Base-by-base conservation (phyloP, 2,797 vertebrate species). In the Sebastiscus albofasciatus region DNA sequence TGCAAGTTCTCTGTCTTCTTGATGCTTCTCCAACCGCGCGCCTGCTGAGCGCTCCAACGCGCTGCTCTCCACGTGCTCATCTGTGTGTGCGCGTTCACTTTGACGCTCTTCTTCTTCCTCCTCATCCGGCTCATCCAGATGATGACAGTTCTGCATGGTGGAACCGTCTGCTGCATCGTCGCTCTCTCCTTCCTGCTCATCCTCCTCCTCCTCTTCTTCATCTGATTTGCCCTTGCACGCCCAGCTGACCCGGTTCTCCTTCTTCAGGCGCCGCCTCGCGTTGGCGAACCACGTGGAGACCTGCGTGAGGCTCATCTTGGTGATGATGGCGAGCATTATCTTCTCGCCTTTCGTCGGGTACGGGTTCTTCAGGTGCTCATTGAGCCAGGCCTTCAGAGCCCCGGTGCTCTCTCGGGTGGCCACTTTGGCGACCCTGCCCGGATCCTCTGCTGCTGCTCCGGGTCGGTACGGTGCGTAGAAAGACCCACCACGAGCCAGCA, bases 281-380 rank as follows among this genome's bases (percentile, higher is more conserved):
- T 97, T 97, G 67, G 96, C 96, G 67, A 97, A 97, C 96, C 96
- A 97, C 3, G 96, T 97, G 78, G 96, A 97, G 55, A 97, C 96
- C 87, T 97, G 96, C 1, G 96, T 97, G 13, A 97, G 94, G 88
- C 95, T 96, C 96, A 97, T 97, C 24, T 96, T 97, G 59, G 96
- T 96, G 79, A 97, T 96, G 78, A 97, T 96, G 72, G 96, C 96
- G 8, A 97, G 94, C 96, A 97, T 97, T 88, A 97, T 96, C 59
- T 97, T 97, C 91, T 97, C 96, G 6, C 96, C 96, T 67, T 97
- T 97, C 36, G 96, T 96, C 2, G 96, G 96, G 14, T 97, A 97
- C 1, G 96, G 96, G 90, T 97, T 97, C 85, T 96, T 96, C 80
- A 96, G 92, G 85, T 96, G 96, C 85, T 97, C 96, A 89, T 95